These are phyloP conservation scores for Plutomurus gul DNA, from an alignment of 1,140 invertebrate genomes.

Conservation along the genomic window DNA sequence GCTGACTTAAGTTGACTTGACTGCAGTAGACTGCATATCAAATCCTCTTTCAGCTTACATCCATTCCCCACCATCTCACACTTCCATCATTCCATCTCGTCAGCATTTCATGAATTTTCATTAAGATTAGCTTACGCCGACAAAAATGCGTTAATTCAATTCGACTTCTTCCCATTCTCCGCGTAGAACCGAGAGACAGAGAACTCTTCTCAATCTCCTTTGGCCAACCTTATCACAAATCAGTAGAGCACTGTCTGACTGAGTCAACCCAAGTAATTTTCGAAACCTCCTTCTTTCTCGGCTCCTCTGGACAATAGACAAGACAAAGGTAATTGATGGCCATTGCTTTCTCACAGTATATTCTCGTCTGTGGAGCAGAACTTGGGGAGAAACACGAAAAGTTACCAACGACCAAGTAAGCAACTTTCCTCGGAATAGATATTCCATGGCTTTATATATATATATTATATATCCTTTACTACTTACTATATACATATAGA, in stretches of 20 bases:
- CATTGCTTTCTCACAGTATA: constrained; percentile 20
- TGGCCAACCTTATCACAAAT: constrained; percentile 10
- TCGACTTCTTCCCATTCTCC: background rate
- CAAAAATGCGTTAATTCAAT: constrained; percentile 30
- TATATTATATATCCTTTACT: too few species aligned
- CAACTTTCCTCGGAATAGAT: constrained; percentile 3
- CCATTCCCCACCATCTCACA: too few species aligned
- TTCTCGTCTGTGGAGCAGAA: background rate
- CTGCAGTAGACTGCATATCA: background rate
- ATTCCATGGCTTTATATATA: too few species aligned
- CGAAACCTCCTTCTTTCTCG: constrained; percentile 4
- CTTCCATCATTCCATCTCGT: constrained; percentile 23
- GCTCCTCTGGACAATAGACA: constrained; percentile 12
- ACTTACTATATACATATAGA: too few species aligned
- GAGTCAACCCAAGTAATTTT: constrained; percentile 29
- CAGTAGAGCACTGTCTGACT: constrained; percentile 1
- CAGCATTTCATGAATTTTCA: constrained; percentile 29
- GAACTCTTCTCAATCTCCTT: background rate
- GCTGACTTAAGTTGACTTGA: constrained; percentile 11
- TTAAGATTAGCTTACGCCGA: constrained; percentile 23
- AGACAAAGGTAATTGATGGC: constrained; percentile 26
- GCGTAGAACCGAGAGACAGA: background rate
- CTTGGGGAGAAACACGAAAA: constrained; percentile 12
- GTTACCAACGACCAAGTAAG: background rate
- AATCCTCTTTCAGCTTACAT: background rate